phyloP scores from a whole-genome alignment of 2,888 invertebrate genomes.

The Agapostemon virescens region DNA sequence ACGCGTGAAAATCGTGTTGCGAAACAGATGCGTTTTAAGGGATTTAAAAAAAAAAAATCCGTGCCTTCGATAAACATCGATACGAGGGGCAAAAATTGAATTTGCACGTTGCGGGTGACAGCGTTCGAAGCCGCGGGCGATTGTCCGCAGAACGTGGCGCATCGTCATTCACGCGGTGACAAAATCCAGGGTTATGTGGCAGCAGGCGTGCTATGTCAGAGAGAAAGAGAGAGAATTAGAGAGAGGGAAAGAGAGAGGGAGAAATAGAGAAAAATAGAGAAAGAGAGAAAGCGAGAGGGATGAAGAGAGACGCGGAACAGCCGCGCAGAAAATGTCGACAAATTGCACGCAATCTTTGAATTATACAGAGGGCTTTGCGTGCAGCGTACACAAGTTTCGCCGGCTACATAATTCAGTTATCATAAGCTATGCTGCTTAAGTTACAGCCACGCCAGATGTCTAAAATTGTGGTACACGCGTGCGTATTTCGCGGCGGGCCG shows the following conservation, averaged over 20 bases:
- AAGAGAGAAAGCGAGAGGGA: background rate
- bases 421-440: slow-evolving; percentile 55
- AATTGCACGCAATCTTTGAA: slow-evolving; percentile 52
- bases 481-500: slow-evolving; percentile 36
- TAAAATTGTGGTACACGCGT: slow-evolving; percentile 56
- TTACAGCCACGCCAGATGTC: slow-evolving; percentile 55
- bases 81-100: slow-evolving; percentile 24
- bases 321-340: slow-evolving; percentile 34
- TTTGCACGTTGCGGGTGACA: slow-evolving; percentile 6
- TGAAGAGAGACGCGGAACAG: background rate
- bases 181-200: slow-evolving; percentile 24
- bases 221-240: background rate
- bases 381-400: slow-evolving; percentile 42
- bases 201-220: background rate
- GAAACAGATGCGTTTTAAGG: slow-evolving; percentile 4
- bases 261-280: background rate
- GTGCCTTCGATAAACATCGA: slow-evolving; percentile 9
- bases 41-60: slow-evolving; percentile 17
- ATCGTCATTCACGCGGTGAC: slow-evolving; percentile 13
- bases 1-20: background rate
- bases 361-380: slow-evolving; percentile 38
- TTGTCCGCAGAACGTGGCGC: slow-evolving; percentile 13
- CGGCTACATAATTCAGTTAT: slow-evolving; percentile 57
- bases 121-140: slow-evolving; percentile 14
- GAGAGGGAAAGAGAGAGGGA: background rate